These are phyloP conservation scores for Cylindroiulus punctatus DNA, from an alignment of 2,888 invertebrate genomes.

Conservation along the genomic window DNA sequence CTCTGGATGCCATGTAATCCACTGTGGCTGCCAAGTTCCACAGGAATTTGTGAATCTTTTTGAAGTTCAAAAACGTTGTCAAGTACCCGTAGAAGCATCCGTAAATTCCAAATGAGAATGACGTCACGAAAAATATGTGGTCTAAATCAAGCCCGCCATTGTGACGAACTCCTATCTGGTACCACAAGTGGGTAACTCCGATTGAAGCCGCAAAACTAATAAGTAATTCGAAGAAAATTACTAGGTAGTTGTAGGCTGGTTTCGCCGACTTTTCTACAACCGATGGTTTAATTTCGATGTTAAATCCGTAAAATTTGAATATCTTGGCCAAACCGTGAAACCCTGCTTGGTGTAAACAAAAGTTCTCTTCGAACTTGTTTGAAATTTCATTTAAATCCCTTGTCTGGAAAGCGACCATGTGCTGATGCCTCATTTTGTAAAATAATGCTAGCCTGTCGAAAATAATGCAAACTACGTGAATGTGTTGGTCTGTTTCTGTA, in stretches of 20 bases:
- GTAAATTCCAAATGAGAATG: background rate
- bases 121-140: background rate
- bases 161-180: background rate
- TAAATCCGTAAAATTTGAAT: background rate
- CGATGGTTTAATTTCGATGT: background rate
- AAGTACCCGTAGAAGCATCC: background rate
- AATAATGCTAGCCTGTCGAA: background rate
- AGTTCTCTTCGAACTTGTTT: background rate
- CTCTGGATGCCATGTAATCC: background rate
- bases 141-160: background rate
- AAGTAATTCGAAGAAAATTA: background rate
- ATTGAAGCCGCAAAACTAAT: background rate
- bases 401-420: background rate
- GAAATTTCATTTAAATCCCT: background rate
- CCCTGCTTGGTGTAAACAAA: background rate
- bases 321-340: background rate
- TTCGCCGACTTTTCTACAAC: background rate
- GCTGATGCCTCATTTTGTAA: background rate
- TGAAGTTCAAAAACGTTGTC: background rate
- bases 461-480: no score
- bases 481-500: no score
- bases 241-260: background rate
- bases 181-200: background rate
- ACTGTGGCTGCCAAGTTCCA: background rate
- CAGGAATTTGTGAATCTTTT: background rate